These are phyloP conservation scores for Papilio glaucus DNA, from an alignment of 1,140 invertebrate species.

Conservation along the genomic window DNA sequence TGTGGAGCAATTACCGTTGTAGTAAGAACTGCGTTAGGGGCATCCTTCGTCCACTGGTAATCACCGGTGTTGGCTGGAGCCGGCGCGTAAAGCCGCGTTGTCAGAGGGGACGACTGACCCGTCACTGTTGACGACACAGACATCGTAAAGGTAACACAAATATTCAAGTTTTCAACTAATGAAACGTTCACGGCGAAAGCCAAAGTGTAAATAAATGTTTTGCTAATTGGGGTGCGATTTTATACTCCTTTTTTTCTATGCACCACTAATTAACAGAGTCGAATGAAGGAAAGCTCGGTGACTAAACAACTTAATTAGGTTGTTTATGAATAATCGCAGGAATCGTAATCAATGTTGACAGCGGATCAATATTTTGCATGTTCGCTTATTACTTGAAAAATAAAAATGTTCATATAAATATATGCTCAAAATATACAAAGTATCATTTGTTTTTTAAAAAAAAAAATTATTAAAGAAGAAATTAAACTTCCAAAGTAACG, in stretches of 20 bases:
- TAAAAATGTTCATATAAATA: no score
- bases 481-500: no score
- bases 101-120: conserved; percentile 38
- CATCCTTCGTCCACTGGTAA: conserved; percentile 47
- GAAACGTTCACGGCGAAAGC: conserved; percentile 48
- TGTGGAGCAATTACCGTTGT: conserved; percentile 50
- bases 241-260: conserved; percentile 50
- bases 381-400: neutral
- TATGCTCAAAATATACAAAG: no score
- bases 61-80: conserved; percentile 44
- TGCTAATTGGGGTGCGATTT: conserved; percentile 48
- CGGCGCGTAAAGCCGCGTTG: conserved; percentile 33
- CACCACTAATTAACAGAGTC: conserved; percentile 43
- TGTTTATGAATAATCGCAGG: conserved; percentile 33
- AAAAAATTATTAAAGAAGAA: no score
- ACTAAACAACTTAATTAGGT: conserved; percentile 49
- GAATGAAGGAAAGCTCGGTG: conserved; percentile 42
- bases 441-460: no score
- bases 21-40: conserved; percentile 40
- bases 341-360: conserved; percentile 28
- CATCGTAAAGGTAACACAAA: conserved; percentile 39
- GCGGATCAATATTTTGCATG: neutral
- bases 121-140: conserved; percentile 44
- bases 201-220: conserved; percentile 50
- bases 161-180: conserved; percentile 1